phyloP scores from a whole-genome alignment of 2,888 invertebrate species.

The Malacosoma neustria region DNA sequence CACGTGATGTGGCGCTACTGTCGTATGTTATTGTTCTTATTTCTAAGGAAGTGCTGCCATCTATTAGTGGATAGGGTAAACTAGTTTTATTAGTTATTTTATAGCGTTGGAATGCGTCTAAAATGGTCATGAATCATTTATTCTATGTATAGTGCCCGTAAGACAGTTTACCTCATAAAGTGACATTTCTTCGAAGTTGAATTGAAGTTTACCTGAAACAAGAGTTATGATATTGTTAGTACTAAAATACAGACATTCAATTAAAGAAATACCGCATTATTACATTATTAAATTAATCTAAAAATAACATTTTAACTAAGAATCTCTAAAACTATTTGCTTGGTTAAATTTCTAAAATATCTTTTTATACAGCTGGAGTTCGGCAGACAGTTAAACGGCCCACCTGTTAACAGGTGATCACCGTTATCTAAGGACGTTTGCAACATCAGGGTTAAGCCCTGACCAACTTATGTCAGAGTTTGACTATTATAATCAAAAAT shows the following conservation, averaged over 20 bases:
- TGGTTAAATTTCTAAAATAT: too few species aligned
- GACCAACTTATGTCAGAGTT: too few species aligned
- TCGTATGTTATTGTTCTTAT: constrained; percentile 30
- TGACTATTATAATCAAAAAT: too few species aligned
- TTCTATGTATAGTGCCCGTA: constrained; percentile 20
- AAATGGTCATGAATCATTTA: constrained; percentile 25
- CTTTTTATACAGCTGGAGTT: too few species aligned
- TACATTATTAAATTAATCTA: background rate
- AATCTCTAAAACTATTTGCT: too few species aligned
- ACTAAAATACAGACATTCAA: constrained; percentile 7
- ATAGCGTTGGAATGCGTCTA: constrained; percentile 19
- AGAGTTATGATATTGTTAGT: constrained; percentile 7
- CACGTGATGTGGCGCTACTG: constrained; percentile 35
- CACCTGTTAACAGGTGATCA: too few species aligned
- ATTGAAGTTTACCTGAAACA: constrained; percentile 36
- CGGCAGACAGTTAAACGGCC: too few species aligned
- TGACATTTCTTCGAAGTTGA: constrained; percentile 9
- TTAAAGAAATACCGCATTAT: background rate
- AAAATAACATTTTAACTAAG: too few species aligned
- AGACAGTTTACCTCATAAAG: constrained; percentile 23
- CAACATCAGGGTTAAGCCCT: too few species aligned
- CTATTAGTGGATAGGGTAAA: constrained; percentile 49
- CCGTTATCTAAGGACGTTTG: too few species aligned
- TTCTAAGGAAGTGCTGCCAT: constrained; percentile 36
- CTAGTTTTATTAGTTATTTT: constrained; percentile 22